Evolutionary conservation across 2,888 invertebrate genomes (phyloP).

Genomic region (Xestia ashworthii): DNA sequence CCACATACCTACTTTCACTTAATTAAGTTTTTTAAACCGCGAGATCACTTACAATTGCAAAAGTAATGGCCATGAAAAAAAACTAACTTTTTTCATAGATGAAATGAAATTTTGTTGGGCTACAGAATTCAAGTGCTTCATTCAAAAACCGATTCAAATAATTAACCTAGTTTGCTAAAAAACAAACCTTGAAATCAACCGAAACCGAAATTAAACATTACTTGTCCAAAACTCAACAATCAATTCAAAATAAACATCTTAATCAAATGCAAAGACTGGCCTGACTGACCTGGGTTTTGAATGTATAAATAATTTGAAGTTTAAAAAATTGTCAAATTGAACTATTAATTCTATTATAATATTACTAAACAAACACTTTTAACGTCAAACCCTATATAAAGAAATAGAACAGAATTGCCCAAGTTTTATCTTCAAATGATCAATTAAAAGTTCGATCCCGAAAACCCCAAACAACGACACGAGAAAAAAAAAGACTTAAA

Average conservation of each 20-base stretch:
- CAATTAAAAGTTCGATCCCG: neutral
- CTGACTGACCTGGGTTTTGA: neutral
- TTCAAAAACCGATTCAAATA: neutral
- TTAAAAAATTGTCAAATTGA: neutral
- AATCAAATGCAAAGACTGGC: neutral
- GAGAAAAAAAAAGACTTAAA: neutral
- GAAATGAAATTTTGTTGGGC: neutral
- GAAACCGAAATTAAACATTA: neutral
- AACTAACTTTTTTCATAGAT: slow-evolving; percentile 6
- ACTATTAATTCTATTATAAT: too few relatives aligned
- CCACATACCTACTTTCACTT: slow-evolving; percentile 39
- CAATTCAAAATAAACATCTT: too few relatives aligned
- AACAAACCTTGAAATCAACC: neutral
- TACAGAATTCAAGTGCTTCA: neutral
- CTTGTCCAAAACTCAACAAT: neutral
- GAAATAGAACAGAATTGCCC: neutral
- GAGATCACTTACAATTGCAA: slow-evolving; percentile 24
- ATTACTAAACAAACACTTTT: neutral
- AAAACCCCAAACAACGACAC: neutral
- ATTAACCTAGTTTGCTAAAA: too few relatives aligned
- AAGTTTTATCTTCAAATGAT: neutral
- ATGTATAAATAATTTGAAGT: neutral
- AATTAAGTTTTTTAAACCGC: slow-evolving; percentile 23
- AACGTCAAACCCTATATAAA: neutral
- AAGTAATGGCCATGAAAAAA: slow-evolving; percentile 40